Evolutionary conservation across 1,140 invertebrate species (phyloP), one percentile per base, ranked within the genome.

Genomic region (Bradysia coprophila): DNA sequence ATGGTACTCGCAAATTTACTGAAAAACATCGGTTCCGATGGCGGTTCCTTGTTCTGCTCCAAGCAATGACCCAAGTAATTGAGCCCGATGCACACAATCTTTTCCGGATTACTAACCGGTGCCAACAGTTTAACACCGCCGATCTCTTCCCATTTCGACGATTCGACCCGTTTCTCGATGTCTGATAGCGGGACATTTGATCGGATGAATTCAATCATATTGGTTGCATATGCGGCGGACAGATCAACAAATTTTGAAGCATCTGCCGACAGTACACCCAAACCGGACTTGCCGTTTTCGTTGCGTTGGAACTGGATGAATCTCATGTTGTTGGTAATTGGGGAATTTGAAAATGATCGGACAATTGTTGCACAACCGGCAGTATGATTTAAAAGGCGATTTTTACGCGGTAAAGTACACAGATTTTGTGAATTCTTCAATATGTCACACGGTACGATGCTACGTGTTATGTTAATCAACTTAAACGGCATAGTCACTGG

Each of bases 61-160:
- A 75, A 65, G 53, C 81, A 85, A 52, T 87, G 82, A 34, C 81
- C 80, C 44, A 59, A 70, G 48, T 86, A 87, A 56, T 87, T 87
- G 32, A 85, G 65, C 4, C 82, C 83, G 4, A 86, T 72, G 60
- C 81, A 85, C 8, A 76, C 68, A 9, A 87, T 66, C 61, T 87
- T 87, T 49, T 83, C 81, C 40, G 80, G 77, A 42, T 71, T 67
- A 21, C 67, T 72, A 4, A 86, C 62, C 0, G 82, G 81, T 0
- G 79, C 60, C 31, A 78, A 51, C 18, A 81, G 55, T 11, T 65
- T 64, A 6, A 76, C 69, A 28, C 75, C 64, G 41, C 28, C 46
- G 8, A 59, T 28, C 10, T 40, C 33, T 11, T 57, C 36, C 31
- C 38, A 46, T 4, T 48, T 44, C 20, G 56, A 47, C 6, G 42